Base-by-base conservation (phyloP, 35 echinoderm and acorn worm species). In the Hemicentrotus pulcherrimus region DNA sequence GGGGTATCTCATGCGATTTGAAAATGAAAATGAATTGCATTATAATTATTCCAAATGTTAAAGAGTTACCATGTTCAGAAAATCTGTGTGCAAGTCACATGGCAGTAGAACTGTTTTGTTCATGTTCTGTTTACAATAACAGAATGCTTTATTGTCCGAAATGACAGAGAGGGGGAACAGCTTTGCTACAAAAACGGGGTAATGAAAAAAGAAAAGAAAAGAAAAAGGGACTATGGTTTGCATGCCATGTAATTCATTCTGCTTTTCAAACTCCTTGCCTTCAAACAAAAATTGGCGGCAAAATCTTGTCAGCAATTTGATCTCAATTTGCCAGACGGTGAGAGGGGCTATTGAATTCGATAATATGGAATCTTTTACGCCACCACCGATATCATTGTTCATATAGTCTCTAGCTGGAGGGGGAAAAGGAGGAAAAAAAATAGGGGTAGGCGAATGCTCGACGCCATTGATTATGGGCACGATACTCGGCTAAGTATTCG, bases 271-370 rank as follows among this genome's bases (percentile, higher is more conserved):
- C 65, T 28, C 65, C 65, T 78, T 78, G 19, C 65, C 88, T 90
- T 90, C 88, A 90, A 90, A 90, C 88, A 32, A 46, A 90, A 90
- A 45, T 90, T 33, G 88, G 88, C 88, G 88, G 88, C 88, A 90
- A 90, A 90, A 90, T 90, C 88, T 90, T 90, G 88, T 90, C 88
- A 90, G 88, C 88, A 47, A 90, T 90, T 90, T 90, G 88, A 90
- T 90, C 88, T 90, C 88, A 90, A 90, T 90, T 90, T 90, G 88
- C 88, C 88, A 90, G 88, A 90, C 88, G 32, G 88, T 90, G 46
- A 47, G 46, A 30, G 32, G 13, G 24, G 18, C 88, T 90, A 90
- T 90, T 45, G 32, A 90, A 90, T 90, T 90, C 88, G 46, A 90
- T 90, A 33, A 90, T 90, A 24, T 90, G 88, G 88, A 90, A 90